phyloP scores from a whole-genome alignment of 2,797 vertebrate genomes.

The Sus cebifrons region DNA sequence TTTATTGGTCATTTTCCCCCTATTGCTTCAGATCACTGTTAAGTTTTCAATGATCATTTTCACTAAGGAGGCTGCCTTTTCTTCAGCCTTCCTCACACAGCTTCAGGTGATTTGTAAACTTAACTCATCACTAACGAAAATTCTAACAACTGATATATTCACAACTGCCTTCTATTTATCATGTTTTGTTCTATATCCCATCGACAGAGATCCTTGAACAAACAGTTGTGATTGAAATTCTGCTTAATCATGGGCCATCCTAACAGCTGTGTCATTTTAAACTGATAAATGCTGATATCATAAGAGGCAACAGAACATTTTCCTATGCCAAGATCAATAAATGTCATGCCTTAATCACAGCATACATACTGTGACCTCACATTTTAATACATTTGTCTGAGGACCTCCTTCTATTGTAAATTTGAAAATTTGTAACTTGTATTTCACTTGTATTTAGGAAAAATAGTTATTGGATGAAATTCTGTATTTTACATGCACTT shows the following conservation, averaged over 20 bases:
- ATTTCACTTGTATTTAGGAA: constrained; percentile 15
- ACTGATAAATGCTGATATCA: not conserved
- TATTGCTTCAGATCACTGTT: not conserved
- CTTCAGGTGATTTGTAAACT: not conserved
- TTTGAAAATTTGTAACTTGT: not conserved
- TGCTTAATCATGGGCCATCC: not conserved
- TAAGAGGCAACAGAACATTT: not conserved
- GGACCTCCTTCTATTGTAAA: not conserved
- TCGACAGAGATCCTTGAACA: not conserved
- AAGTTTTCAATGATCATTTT: constrained; percentile 14
- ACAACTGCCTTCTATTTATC: constrained; percentile 1
- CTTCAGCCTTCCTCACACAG: not conserved
- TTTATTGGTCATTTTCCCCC: not conserved
- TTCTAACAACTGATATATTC: not conserved
- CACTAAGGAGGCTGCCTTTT: not conserved
- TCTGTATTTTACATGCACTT: not conserved
- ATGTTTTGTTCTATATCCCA: not conserved
- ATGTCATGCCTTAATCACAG: not conserved
- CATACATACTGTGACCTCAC: not conserved
- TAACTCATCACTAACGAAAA: constrained; percentile 28
- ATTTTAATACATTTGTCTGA: not conserved
- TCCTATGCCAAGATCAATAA: not conserved
- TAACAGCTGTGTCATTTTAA: not conserved
- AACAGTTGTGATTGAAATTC: not conserved
- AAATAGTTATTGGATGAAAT: not conserved